These are phyloP conservation scores for Atlantisia rogersi DNA, from an alignment of 2,113 vertebrate species.

Conservation along the genomic window DNA sequence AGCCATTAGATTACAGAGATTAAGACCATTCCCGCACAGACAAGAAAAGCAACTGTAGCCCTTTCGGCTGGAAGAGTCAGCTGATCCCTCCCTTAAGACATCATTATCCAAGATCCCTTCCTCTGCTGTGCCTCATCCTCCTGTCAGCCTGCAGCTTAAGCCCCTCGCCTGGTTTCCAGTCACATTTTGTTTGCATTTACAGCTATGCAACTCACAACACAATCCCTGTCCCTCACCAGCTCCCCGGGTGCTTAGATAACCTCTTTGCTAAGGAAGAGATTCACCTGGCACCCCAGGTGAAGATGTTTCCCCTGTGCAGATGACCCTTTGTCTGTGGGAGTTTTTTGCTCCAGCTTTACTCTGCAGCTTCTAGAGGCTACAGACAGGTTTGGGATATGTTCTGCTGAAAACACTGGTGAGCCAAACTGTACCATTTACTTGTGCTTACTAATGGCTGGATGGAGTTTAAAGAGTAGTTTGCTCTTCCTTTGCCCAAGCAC, in stretches of 20 bases:
- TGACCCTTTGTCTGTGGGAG: neutral
- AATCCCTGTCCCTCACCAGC: neutral
- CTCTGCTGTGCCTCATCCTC: neutral
- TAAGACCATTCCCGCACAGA: neutral
- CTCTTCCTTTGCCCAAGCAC: neutral
- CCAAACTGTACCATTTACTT: neutral
- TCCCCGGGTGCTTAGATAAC: neutral
- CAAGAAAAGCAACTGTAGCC: conserved; percentile 15
- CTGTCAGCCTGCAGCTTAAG: neutral
- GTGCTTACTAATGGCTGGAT: neutral
- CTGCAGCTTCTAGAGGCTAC: neutral
- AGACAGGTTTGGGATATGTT: neutral
- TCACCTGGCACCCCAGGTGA: neutral
- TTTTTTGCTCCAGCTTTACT: neutral
- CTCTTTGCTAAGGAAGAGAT: neutral
- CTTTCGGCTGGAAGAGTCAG: neutral
- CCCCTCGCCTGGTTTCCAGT: neutral
- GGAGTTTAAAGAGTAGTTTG: neutral
- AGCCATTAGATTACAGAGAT: neutral
- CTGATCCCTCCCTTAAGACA: neutral
- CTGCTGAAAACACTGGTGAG: neutral
- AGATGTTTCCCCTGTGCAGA: neutral
- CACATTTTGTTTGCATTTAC: neutral
- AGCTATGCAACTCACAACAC: neutral
- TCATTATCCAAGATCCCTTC: neutral